Base-by-base conservation (phyloP, 2,888 invertebrate genomes). In the Podabrus alpinus region DNA sequence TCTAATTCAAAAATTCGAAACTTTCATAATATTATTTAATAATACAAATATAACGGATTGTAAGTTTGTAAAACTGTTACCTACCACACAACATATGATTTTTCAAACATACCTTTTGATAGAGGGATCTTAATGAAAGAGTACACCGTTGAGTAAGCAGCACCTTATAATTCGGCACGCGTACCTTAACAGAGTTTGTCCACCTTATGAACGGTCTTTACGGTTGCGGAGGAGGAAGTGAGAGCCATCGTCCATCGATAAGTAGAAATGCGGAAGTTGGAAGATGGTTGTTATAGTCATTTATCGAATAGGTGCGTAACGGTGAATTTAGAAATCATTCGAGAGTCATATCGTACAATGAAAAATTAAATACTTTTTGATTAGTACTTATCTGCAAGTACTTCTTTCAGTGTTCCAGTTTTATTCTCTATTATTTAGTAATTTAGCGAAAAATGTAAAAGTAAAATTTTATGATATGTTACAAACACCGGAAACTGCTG, bases 91-190 rank as follows among this genome's bases (percentile, higher is more conserved):
- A 61, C 16, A 19, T 61, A 61, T 61, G 17, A 13, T 3, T 76
- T 76, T 73, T 71, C 71, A 71, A 76, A 74, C 71, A 69, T 69
- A 72, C 69, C 68, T 45, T 71, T 68, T 69, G 68, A 59, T 69
- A 66, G 72, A 68, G 69, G 69, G 76, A 76, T 76, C 71, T 69
- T 76, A 76, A 76, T 76, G 74, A 77, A 74, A 69, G 69, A 77
- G 69, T 77, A 69, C 75, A 77, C 72, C 73, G 77, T 77, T 72
- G 71, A 77, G 77, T 77, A 75, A 75, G 73, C 77, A 75, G 69
- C 67, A 75, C 71, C 77, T 77, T 76, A 69, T 77, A 77, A 77
- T 77, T 77, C 77, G 77, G 77, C 77, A 77, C 77, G 77, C 77
- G 77, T 77, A 72, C 75, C 15, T 72, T 25, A 72, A 68, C 73